Base-by-base conservation (phyloP, 2,888 invertebrate genomes). In the Orgyia antiqua region DNA sequence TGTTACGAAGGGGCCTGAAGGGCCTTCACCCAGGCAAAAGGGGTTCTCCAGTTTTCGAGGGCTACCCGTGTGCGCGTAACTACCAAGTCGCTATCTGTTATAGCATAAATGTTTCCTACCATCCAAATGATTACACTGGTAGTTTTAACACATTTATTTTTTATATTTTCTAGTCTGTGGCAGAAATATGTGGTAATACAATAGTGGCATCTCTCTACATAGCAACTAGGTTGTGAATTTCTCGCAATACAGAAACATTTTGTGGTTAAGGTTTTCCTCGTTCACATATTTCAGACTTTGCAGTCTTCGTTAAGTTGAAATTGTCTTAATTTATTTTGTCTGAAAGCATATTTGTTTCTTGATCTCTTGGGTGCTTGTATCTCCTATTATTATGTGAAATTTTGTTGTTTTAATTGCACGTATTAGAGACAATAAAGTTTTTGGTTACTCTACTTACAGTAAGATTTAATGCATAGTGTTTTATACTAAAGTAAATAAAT, bases 311-410 rank as follows among this genome's bases (percentile, higher is more conserved):
- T 80, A 79, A 79, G 79, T 75, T 72, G 61, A 68, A 77, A 78
- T 79, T 77, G 78, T 79, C 75, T 79, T 79, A 78, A 80, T 78
- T 77, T 77, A 71, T 78, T 75, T 71, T 59, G 70, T 65, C 56
- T 58, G 66, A 63, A 58, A 50, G 59, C 60, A 60, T 73, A 77
- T 78, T 77, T 74, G 58, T 74, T 73, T 63, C 65, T 57, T 61
- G 60, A 63, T 58, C 65, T 68, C 60, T 50, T 43, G 66, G 46
- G 62, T 58, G 51, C 58, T 63, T 54, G 51, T 60, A 56, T 58
- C 59, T 54, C 52, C 51, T 58, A 47, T n/a, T n/a, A n/a, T 43
- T 42, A 33, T 37, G 33, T 39, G 33, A 41, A 36, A 36, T 41
- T 36, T 45, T 45, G 51, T 52, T n/a, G n/a, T n/a, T n/a, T n/a